phyloP scores from a whole-genome alignment of 92 coral and sea anemone species.

The Diadumene lineata region DNA sequence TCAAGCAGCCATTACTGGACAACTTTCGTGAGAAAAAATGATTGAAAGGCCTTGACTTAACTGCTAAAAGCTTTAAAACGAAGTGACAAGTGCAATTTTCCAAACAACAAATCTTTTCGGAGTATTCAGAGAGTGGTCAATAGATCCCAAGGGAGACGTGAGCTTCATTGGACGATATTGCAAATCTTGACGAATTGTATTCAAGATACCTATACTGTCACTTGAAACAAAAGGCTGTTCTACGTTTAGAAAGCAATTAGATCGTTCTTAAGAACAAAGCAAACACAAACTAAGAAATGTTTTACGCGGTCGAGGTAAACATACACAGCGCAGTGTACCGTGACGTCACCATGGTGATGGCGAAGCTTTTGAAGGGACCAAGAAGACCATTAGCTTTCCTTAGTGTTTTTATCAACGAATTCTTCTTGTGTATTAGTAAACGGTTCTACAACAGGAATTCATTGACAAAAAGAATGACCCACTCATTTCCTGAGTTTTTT shows the following conservation, averaged over 20 bases:
- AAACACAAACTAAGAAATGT: constrained; percentile 27
- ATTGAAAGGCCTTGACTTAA: background rate
- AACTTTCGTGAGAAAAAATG: constrained; percentile 5
- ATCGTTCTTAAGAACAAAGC: constrained; percentile 35
- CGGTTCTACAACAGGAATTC: constrained; percentile 2
- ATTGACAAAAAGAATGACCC: background rate
- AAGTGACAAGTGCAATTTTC: constrained; percentile 22
- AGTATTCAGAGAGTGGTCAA: background rate
- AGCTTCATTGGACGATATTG: constrained; percentile 21
- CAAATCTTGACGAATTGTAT: constrained; percentile 17
- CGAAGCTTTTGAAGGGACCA: background rate
- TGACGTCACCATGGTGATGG: constrained; percentile 25
- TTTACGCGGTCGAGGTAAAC: constrained; percentile 16
- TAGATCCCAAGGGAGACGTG: constrained; percentile 36
- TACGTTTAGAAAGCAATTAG: constrained; percentile 45
- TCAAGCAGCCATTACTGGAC: background rate
- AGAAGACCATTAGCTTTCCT: background rate
- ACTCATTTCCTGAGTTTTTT: constrained; percentile 2
- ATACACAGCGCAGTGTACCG: background rate
- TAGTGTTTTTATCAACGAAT: constrained; percentile 3
- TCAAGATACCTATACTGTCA: constrained; percentile 24
- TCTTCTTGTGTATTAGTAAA: background rate
- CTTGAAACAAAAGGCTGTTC: constrained; percentile 21
- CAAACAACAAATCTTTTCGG: background rate
- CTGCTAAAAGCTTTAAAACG: constrained; percentile 32